A percentile compares a stretch with the other conserved stretches of the same genome.
Conservation (phyloP, 2,888 invertebrate species). For the Furcula furcula region DNA sequence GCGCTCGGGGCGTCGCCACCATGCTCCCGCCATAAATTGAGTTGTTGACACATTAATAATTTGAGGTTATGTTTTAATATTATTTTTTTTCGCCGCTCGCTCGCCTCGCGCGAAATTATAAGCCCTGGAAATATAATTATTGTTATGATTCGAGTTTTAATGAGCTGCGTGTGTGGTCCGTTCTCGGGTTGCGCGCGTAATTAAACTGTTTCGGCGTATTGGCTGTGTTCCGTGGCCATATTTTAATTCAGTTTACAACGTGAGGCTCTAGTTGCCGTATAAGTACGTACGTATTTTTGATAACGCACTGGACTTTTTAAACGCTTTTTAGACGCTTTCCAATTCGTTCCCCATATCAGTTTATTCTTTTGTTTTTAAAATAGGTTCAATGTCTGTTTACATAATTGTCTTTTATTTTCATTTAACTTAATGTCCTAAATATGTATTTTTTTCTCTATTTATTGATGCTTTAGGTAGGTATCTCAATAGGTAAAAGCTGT, state of each 20-base stretch:
- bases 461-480: too few species aligned
- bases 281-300: conserved; percentile 12
- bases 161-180: conserved; percentile 76
- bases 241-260: conserved; percentile 58
- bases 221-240: conserved; percentile 44
- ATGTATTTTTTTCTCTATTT: too few species aligned
- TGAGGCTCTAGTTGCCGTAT: conserved; percentile 36
- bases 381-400: too few species aligned
- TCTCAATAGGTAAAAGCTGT: too few species aligned
- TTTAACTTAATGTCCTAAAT: too few species aligned
- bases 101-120: conserved; percentile 74
- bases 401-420: too few species aligned
- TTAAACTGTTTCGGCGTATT: conserved; percentile 59
- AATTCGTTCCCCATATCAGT: too few species aligned
- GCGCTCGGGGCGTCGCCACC: conserved; percentile 69
- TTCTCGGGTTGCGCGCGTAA: conserved; percentile 52
- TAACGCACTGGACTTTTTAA: conserved; percentile 28
- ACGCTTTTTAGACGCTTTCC: too few species aligned
- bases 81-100: conserved; percentile 55
- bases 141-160: conserved; percentile 71
- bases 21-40: conserved; percentile 80
- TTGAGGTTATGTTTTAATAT: conserved; percentile 77
- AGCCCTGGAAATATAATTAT: conserved; percentile 71
- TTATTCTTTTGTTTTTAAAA: too few species aligned
- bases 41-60: conserved; percentile 82